Conservation (phyloP, 2,888 invertebrate genomes). For the Andrena marginata region DNA sequence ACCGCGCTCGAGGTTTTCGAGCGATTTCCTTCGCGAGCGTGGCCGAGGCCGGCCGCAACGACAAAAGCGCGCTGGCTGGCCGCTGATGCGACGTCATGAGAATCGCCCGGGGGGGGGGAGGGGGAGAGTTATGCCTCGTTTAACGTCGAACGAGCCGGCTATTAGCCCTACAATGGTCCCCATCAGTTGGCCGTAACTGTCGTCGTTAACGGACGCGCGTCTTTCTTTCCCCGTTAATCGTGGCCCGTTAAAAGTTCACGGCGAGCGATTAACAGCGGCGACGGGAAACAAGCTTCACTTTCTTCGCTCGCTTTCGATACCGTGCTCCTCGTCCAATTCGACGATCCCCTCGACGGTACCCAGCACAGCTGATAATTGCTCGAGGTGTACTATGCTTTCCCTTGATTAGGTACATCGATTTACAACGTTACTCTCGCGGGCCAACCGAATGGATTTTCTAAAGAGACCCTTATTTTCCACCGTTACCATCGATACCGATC, state of each 20-base stretch:
- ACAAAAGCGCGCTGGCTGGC: background rate
- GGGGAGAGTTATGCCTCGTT: conserved; percentile 46
- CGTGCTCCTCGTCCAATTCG: background rate
- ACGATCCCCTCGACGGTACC: background rate
- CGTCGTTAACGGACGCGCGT: background rate
- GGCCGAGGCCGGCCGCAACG: background rate
- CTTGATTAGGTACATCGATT: too few species aligned
- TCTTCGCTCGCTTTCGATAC: background rate
- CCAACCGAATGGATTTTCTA: too few species aligned
- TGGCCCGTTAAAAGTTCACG: background rate
- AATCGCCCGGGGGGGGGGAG: too few species aligned
- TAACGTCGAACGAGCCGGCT: conserved; percentile 39
- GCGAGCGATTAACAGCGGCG: background rate
- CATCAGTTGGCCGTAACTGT: conserved; percentile 19
- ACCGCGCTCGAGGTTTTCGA: conserved; percentile 41
- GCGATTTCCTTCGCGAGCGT: conserved; percentile 46
- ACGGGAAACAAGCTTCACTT: background rate
- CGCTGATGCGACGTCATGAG: conserved; percentile 35
- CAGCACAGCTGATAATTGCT: background rate
- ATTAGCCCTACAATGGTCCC: conserved; percentile 26
- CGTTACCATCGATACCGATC: background rate
- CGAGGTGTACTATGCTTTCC: too few species aligned
- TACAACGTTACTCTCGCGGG: too few species aligned
- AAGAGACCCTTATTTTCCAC: too few species aligned
- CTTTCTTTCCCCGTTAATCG: conserved; percentile 13